These are phyloP conservation scores for Emydura subglobosa DNA, from an alignment of 2,113 vertebrate genomes.

Conservation along the genomic window DNA sequence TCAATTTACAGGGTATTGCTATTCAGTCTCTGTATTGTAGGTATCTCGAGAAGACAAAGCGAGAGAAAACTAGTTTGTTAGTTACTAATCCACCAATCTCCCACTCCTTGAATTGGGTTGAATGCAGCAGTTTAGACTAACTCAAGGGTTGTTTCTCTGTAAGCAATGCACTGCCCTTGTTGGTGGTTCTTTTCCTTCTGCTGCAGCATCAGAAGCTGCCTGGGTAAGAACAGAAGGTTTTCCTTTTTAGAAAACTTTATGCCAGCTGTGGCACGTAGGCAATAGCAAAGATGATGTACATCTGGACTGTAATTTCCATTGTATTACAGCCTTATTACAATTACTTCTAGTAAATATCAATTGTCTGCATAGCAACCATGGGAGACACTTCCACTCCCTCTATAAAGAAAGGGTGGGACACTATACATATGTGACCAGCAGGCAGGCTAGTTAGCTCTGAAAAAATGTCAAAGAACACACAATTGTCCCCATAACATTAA, in stretches of 20 bases:
- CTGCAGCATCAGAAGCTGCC: neutral
- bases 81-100: neutral
- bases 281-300: neutral
- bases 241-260: neutral
- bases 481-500: too few relatives aligned
- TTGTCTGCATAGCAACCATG: neutral
- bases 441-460: neutral
- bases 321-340: neutral
- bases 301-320: conserved; percentile 6
- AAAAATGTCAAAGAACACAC: neutral
- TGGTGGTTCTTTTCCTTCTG: neutral
- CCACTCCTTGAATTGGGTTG: neutral
- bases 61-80: conserved; percentile 43
- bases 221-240: neutral
- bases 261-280: neutral
- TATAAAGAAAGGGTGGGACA: neutral
- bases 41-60: conserved; percentile 30
- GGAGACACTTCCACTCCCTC: neutral
- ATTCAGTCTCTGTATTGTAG: neutral
- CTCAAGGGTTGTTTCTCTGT: neutral
- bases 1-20: neutral
- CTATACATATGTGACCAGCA: neutral
- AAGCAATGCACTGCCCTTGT: neutral
- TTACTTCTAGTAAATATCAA: neutral
- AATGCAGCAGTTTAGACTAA: neutral